These are phyloP conservation scores for Tadarida brasiliensis DNA, from an alignment of 2,797 vertebrate species.

Conservation along the genomic window DNA sequence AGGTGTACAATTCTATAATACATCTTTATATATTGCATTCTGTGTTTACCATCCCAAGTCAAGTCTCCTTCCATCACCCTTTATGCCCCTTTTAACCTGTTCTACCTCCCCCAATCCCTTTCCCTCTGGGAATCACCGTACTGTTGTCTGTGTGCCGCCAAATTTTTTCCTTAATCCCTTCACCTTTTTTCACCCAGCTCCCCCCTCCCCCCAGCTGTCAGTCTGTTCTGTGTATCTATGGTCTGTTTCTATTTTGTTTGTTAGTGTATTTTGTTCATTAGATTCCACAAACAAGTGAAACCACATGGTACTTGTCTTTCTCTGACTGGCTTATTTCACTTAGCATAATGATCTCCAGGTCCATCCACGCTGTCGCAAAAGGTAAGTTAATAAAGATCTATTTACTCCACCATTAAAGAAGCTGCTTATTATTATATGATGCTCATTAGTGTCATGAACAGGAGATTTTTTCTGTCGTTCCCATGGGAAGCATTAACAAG, in stretches of 20 bases:
- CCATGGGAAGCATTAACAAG: conserved; percentile 87
- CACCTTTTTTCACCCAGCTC: neutral
- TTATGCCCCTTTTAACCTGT: neutral
- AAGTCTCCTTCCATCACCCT: neutral
- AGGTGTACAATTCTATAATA: neutral
- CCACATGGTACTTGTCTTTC: neutral
- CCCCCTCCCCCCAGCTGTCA: neutral
- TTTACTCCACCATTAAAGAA: conserved; percentile 83
- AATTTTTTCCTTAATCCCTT: neutral
- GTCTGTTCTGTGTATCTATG: neutral
- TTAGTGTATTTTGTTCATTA: neutral
- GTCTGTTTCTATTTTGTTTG: neutral
- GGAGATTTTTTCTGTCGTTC: conserved; percentile 82
- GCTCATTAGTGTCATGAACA: conserved; percentile 83
- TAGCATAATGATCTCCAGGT: neutral
- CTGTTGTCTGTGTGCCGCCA: neutral
- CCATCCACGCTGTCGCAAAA: neutral
- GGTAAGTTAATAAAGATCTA: conserved; percentile 86
- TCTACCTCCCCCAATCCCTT: neutral
- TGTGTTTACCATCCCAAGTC: neutral
- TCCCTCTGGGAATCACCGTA: neutral
- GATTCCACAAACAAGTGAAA: neutral
- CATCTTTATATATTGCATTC: neutral
- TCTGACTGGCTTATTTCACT: neutral
- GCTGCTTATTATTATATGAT: conserved; percentile 68